phyloP scores from a whole-genome alignment of 2,797 vertebrate genomes.

The Crocidura indochinensis region DNA sequence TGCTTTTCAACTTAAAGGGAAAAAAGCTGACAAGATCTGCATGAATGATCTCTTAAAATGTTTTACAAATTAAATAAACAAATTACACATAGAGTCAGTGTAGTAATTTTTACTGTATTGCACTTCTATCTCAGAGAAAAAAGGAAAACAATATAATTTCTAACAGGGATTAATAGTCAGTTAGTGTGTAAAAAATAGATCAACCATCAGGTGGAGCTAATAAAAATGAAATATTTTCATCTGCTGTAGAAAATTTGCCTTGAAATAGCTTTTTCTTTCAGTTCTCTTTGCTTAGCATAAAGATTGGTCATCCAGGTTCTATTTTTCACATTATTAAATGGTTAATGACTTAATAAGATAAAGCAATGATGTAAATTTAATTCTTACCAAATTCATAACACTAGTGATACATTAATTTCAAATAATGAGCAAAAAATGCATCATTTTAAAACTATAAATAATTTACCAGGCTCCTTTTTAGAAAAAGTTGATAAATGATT shows the following conservation, averaged over 20 bases:
- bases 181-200: conserved; percentile 80
- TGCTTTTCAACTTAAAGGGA: conserved; percentile 5
- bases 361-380: conserved; percentile 43
- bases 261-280: background rate
- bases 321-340: conserved; percentile 54
- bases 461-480: conserved; percentile 41
- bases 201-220: conserved; percentile 90
- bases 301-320: background rate
- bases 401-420: background rate
- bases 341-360: conserved; percentile 36
- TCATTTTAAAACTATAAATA: conserved; percentile 2
- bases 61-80: conserved; percentile 19
- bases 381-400: conserved; percentile 57
- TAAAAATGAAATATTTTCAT: conserved; percentile 84
- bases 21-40: background rate
- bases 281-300: conserved; percentile 54
- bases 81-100: background rate
- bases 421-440: background rate
- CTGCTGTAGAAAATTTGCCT: fast-evolving
- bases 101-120: background rate
- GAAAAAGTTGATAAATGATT: background rate
- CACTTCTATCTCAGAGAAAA: conserved; percentile 6
- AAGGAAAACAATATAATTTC: conserved; percentile 34
- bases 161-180: background rate
- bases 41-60: conserved; percentile 1